These are phyloP conservation scores for Ondatra zibethicus DNA, from an alignment of 2,113 vertebrate genomes.

Conservation along the genomic window DNA sequence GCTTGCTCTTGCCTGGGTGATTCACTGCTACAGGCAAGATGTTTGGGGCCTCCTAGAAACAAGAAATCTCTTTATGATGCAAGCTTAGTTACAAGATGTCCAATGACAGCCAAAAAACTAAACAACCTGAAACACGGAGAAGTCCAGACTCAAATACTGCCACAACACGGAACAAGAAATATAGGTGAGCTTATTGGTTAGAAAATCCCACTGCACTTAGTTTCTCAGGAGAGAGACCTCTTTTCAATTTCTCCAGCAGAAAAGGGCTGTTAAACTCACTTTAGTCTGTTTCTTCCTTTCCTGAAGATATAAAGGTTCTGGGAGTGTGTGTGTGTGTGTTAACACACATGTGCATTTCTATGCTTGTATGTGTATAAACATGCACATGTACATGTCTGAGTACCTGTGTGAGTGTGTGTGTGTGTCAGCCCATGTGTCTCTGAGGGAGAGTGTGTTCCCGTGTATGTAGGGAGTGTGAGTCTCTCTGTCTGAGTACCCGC, in stretches of 20 bases:
- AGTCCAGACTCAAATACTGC: constrained; percentile 52
- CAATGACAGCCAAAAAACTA: constrained; percentile 54
- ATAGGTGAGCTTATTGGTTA: constrained; percentile 78
- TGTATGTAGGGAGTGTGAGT: background rate
- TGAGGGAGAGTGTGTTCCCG: background rate
- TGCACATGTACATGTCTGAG: background rate
- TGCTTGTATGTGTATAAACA: background rate
- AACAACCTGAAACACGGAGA: constrained; percentile 64
- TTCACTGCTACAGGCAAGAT: constrained; percentile 65
- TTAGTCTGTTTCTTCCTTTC: background rate
- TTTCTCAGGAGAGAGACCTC: background rate
- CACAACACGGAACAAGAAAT: constrained; percentile 29
- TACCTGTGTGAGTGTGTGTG: background rate
- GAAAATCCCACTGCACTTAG: constrained; percentile 16
- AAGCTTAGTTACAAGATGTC: constrained; percentile 54
- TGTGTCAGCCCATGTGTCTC: background rate
- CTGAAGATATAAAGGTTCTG: background rate
- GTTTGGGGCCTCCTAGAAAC: constrained; percentile 57
- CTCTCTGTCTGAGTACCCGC: background rate
- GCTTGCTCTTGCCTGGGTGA: constrained; percentile 73
- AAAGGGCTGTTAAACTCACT: constrained; percentile 8
- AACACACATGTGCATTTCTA: too few relatives aligned
- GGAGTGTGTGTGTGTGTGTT: background rate
- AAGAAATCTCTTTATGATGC: constrained; percentile 54
- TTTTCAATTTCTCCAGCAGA: constrained; percentile 14